Evolutionary conservation across 2,113 vertebrate species (phyloP).

Genomic region (Centropus unirufus): DNA sequence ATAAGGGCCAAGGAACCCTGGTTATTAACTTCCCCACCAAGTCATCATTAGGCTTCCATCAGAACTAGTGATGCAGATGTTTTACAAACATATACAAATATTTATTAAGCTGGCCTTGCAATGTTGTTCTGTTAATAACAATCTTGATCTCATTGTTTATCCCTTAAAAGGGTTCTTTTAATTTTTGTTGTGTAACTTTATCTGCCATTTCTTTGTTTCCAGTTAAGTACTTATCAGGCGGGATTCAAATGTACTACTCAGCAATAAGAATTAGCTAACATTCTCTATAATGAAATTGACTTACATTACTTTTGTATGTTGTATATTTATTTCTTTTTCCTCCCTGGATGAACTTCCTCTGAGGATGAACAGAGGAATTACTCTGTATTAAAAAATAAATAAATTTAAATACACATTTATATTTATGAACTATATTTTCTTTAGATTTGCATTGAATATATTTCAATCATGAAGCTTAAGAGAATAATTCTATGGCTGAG

Average conservation of each 20-base stretch:
- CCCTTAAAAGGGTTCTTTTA: neutral
- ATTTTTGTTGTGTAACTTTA: neutral
- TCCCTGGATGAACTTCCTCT: neutral
- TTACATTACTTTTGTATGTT: constrained; percentile 30
- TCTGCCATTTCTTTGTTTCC: neutral
- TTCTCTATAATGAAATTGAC: neutral
- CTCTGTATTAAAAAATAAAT: neutral
- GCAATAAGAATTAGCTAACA: constrained; percentile 7
- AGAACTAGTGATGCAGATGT: constrained; percentile 5
- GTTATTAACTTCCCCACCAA: neutral
- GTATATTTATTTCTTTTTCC: constrained; percentile 28
- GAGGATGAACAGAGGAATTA: neutral
- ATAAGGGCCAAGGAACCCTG: neutral
- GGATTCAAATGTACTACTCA: constrained; percentile 10
- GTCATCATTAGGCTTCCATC: neutral
- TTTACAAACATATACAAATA: constrained; percentile 16
- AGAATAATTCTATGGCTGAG: constrained; percentile 26
- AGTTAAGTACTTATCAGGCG: neutral
- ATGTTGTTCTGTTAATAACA: constrained; percentile 4
- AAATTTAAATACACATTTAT: neutral
- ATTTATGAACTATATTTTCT: neutral
- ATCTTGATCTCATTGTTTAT: constrained; percentile 26
- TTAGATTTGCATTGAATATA: constrained; percentile 19
- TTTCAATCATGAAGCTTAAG: constrained; percentile 41
- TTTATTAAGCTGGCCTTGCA: neutral